Base-by-base conservation (phyloP, 2,888 invertebrate species). In the Heliconius charithonia region DNA sequence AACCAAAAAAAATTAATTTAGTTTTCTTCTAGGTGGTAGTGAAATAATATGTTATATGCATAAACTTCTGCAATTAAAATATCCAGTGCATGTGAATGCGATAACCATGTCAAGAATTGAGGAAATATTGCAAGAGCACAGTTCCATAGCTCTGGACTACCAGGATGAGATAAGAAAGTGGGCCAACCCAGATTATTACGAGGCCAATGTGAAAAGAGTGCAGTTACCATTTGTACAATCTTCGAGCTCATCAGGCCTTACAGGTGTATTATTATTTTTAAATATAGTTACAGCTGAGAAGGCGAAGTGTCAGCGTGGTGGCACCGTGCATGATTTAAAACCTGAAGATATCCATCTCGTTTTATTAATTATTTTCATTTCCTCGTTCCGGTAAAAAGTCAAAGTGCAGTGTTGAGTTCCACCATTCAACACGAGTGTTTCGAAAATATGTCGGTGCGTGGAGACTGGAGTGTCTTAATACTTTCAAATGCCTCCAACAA, bases 71-170 rank as follows among this genome's bases (percentile, higher is more conserved):
- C 99, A 99, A 91, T 95, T 99, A 63, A 99, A 99, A 89, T 99
- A 99, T 91, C 98, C 99, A 0, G 97, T 97, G 0, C 99, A 99
- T 92, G 96, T 98, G 0, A 97, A 97, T 88, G 97, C 98, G 0
- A 97, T 99, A 81, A 98, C 98, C 0, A 96, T 97, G 83, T 98
- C 97, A 79, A 95, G 98, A 81, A 97, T 97, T 63, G 99, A 99
- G 95, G 98, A 98, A 88, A 93, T 99, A 51, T 93, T 99, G 3
- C 97, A 98, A 80, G 96, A 97, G 70, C 97, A 98, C 87, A 97
- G 97, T 83, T 95, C 96, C 71, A 95, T 99, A 80, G 97, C 98
- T 0, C 89, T 96, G 0, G 97, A 98, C 89, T 99, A 98, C 88
- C 96, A 96, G 83, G 96, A 96, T 67, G 97, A 98, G 87, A 95